phyloP scores from a whole-genome alignment of 2,797 vertebrate species.

The Pachyuromys duprasi region DNA sequence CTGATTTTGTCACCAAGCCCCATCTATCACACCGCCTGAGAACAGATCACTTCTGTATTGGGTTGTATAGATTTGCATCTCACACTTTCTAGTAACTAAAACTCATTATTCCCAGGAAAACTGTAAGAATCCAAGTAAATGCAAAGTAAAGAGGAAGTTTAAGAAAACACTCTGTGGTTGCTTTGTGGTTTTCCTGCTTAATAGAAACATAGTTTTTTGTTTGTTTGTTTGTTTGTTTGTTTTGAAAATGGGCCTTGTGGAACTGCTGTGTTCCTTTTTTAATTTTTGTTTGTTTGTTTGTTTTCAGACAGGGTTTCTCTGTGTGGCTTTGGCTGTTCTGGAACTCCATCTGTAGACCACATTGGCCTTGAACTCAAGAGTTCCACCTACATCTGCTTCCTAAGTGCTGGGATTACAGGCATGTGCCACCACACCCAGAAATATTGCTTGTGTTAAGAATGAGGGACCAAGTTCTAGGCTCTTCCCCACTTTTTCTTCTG shows the following conservation, averaged over 20 bases:
- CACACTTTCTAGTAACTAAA: not conserved
- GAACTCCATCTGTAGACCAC: not conserved
- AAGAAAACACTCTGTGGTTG: not conserved
- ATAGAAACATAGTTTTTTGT: not conserved
- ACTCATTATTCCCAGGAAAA: not conserved
- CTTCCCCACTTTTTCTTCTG: too few species aligned
- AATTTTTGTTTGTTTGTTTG: not conserved
- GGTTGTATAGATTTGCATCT: slow-evolving; percentile 34
- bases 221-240: too few species aligned
- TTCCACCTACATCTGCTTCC: not conserved
- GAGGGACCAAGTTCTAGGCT: too few species aligned
- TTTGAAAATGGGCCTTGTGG: not conserved
- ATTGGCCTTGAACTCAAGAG: not conserved
- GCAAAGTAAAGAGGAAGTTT: not conserved
- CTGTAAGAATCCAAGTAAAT: slow-evolving; percentile 5
- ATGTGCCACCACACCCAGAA: too few species aligned
- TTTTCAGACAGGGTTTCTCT: not conserved
- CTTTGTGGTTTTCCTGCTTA: not conserved
- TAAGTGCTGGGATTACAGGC: not conserved
- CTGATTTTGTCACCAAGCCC: slow-evolving; percentile 31
- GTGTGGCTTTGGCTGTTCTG: not conserved
- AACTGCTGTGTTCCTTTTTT: not conserved
- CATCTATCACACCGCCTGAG: not conserved
- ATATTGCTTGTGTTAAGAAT: too few species aligned
- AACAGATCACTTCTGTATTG: not conserved